phyloP scores from a whole-genome alignment of 2,888 invertebrate genomes.

The Flexamia atlantica region DNA sequence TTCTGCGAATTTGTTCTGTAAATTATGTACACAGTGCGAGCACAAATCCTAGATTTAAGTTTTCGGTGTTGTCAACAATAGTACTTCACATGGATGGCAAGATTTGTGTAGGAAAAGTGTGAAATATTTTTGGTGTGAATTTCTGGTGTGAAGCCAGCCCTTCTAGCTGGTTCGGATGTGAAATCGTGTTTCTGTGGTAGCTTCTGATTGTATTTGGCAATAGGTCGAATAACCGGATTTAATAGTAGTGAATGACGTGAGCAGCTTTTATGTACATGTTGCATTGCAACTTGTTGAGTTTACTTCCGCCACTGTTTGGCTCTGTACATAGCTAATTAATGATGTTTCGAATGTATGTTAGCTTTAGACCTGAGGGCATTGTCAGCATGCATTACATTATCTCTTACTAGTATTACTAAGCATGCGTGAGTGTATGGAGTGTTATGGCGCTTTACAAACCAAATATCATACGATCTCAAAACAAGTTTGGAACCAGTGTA shows the following conservation, averaged over 20 bases:
- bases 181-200: neutral
- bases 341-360: constrained; percentile 26
- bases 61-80: neutral
- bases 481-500: constrained; percentile 11
- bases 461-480: constrained; percentile 53
- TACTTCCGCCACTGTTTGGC: neutral
- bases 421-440: constrained; percentile 32
- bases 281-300: neutral
- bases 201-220: too few relatives aligned
- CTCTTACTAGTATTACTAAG: too few relatives aligned
- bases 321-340: constrained; percentile 5
- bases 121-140: neutral
- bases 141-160: neutral
- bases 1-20: neutral
- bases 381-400: too few relatives aligned
- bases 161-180: neutral
- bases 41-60: constrained; percentile 15
- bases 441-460: constrained; percentile 55
- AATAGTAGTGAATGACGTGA: too few relatives aligned
- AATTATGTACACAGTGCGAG: neutral
- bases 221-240: too few relatives aligned
- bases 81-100: neutral
- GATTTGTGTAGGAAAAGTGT: neutral
- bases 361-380: neutral
- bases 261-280: neutral